These are phyloP conservation scores for Lepidothrix coronata DNA, from an alignment of 2,113 vertebrate species.

Conservation along the genomic window DNA sequence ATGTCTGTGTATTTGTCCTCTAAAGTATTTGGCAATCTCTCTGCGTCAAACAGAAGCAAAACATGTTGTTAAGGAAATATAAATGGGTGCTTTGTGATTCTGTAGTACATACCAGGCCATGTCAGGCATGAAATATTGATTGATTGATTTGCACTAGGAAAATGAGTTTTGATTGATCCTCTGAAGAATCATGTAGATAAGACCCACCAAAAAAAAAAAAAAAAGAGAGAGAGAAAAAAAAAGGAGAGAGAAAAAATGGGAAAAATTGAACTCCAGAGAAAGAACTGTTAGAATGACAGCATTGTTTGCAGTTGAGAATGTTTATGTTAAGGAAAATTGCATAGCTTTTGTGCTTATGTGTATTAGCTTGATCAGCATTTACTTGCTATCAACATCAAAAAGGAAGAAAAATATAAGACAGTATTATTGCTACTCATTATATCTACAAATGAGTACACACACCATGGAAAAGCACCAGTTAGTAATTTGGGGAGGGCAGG, in stretches of 20 bases:
- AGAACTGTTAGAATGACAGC: background rate
- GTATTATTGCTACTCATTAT: background rate
- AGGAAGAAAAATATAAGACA: background rate
- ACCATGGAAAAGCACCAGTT: background rate
- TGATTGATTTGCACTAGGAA: conserved; percentile 12
- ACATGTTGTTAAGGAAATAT: background rate
- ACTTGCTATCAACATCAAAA: background rate
- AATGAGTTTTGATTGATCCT: conserved; percentile 18
- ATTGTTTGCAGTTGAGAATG: background rate
- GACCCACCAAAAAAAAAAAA: background rate
- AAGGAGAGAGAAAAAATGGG: no score
- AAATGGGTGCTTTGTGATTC: background rate
- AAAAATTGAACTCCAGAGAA: background rate
- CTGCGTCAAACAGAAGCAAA: conserved; percentile 3
- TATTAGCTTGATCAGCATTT: background rate
- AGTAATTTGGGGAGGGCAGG: background rate
- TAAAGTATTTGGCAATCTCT: background rate
- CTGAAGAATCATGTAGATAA: background rate
- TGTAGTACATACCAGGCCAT: background rate
- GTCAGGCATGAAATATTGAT: background rate
- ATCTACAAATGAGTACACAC: background rate
- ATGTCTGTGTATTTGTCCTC: background rate
- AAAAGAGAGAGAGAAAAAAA: no score
- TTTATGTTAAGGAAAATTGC: background rate
- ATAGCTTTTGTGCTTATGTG: background rate